These are phyloP conservation scores for Falco columbarius DNA, from an alignment of 2,797 vertebrate species.

Conservation along the genomic window DNA sequence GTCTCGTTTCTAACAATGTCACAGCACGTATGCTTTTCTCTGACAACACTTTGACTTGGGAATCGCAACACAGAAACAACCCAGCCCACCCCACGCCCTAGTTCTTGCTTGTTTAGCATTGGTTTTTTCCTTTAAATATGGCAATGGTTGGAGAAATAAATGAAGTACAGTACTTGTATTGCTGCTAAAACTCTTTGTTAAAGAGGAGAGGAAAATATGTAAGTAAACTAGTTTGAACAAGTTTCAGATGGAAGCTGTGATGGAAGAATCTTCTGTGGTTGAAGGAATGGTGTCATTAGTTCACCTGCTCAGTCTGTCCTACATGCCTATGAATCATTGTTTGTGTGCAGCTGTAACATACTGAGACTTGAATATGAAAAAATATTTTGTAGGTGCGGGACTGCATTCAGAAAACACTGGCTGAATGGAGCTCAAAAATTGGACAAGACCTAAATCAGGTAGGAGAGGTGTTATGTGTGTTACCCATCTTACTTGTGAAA, in stretches of 20 bases:
- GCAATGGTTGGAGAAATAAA: background rate
- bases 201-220: background rate
- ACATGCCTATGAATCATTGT: background rate
- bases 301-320: background rate
- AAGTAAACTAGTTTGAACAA: background rate
- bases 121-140: background rate
- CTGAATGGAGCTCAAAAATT: constrained; percentile 87
- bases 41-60: background rate
- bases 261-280: background rate
- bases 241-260: background rate
- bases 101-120: background rate
- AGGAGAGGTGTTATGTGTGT: background rate
- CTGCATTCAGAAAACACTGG: constrained; percentile 92
- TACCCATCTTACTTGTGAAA: rapidly evolving
- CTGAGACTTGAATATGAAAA: background rate
- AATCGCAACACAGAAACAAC: background rate
- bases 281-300: background rate
- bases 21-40: background rate
- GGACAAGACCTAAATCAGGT: constrained; percentile 78
- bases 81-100: background rate
- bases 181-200: background rate
- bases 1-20: background rate
- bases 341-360: background rate
- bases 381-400: constrained; percentile 88
- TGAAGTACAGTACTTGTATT: background rate